A percentile compares a stretch with the other conserved stretches of the same genome.
These are phyloP conservation scores for Accipiter cooperii DNA, from an alignment of 2,113 vertebrate species.

Conservation along the genomic window DNA sequence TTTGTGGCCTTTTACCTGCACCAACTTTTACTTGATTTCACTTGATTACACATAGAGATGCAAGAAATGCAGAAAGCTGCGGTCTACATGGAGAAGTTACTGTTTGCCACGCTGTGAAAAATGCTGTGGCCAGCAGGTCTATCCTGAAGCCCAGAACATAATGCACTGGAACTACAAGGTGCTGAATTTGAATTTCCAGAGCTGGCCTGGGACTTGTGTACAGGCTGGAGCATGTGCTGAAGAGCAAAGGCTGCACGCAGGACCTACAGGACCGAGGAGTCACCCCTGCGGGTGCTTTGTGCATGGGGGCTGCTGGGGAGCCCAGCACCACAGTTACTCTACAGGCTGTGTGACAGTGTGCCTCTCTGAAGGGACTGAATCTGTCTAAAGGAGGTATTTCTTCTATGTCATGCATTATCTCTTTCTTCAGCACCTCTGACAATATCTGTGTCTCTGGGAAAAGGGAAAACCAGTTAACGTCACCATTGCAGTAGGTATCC, in stretches of 20 bases:
- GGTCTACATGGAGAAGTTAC: rapidly evolving
- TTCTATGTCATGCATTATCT: neutral
- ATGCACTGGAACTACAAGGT: rapidly evolving
- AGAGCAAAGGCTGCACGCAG: neutral
- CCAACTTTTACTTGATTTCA: neutral
- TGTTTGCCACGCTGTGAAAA: rapidly evolving
- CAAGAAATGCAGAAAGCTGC: neutral
- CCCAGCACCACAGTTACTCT: neutral
- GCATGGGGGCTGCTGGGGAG: neutral
- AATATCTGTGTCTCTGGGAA: neutral
- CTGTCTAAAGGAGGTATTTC: neutral
- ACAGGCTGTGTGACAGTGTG: rapidly evolving
- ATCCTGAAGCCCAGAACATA: neutral
- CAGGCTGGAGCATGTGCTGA: neutral
- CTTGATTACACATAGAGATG: rapidly evolving
- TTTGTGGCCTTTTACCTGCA: neutral
- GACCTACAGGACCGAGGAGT: neutral
- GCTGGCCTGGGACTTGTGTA: neutral
- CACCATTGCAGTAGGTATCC: neutral
- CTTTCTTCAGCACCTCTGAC: neutral
- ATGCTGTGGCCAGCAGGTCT: neutral
- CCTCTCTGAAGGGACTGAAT: rapidly evolving
- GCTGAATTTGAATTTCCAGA: neutral
- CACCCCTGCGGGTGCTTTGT: rapidly evolving
- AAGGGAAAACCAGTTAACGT: neutral